These are phyloP conservation scores for Pseudocheirus occidentalis DNA, from an alignment of 2,797 vertebrate genomes.

Conservation along the genomic window DNA sequence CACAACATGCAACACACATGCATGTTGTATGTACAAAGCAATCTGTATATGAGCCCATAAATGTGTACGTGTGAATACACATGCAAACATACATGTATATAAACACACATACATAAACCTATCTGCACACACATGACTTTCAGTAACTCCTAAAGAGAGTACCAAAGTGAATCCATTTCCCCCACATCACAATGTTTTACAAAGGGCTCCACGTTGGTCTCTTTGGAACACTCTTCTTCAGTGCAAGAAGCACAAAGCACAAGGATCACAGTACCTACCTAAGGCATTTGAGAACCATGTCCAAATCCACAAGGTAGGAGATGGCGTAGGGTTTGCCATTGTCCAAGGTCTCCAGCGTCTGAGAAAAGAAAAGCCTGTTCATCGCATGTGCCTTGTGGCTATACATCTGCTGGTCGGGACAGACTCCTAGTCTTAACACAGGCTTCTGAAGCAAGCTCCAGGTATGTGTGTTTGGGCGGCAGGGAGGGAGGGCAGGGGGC, in stretches of 20 bases:
- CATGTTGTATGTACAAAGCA: too few species aligned
- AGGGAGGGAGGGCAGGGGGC: background rate
- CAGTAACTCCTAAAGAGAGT: background rate
- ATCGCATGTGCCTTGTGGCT: background rate
- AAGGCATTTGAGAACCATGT: conserved; percentile 91
- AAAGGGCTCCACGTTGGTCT: background rate
- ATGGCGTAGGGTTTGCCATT: conserved; percentile 95
- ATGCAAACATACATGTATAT: too few species aligned
- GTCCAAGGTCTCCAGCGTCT: conserved; percentile 97
- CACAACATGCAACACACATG: too few species aligned
- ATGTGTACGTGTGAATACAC: too few species aligned
- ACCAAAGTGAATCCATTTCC: too few species aligned
- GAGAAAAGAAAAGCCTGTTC: conserved; percentile 31
- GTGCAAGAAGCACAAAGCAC: background rate
- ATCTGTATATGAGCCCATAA: too few species aligned
- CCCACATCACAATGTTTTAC: background rate
- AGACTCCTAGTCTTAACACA: background rate
- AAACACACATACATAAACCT: too few species aligned
- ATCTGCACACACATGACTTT: background rate
- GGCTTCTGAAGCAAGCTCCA: background rate
- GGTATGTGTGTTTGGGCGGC: accelerated
- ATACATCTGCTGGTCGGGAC: background rate
- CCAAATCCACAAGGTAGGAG: conserved; percentile 91
- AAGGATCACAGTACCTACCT: conserved; percentile 84
- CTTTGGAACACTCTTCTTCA: background rate